A percentile compares a stretch with the other conserved stretches of the same genome.
phyloP scores from a whole-genome alignment of 1,140 invertebrate species.

The Aricia agestis region DNA sequence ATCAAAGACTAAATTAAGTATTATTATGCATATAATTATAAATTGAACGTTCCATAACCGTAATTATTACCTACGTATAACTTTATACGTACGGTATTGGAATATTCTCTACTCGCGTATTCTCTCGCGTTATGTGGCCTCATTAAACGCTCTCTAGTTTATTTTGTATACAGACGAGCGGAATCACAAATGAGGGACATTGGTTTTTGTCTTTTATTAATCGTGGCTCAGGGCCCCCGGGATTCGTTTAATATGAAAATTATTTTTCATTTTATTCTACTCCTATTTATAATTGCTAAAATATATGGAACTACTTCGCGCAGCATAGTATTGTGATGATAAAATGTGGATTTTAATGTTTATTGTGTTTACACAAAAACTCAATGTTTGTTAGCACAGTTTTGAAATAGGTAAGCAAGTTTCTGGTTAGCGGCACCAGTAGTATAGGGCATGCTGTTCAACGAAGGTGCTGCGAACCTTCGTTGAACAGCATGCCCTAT shows the following conservation, averaged over 20 bases:
- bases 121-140: constrained; percentile 14
- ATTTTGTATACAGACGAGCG: constrained; percentile 37
- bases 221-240: constrained; percentile 14
- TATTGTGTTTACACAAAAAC: neutral
- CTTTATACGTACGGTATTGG: too few species aligned
- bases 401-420: too few species aligned
- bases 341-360: neutral
- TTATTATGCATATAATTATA: too few species aligned
- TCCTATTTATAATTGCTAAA: constrained; percentile 2
- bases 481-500: too few species aligned
- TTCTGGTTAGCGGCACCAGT: too few species aligned
- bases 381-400: too few species aligned
- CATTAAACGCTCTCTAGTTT: constrained; percentile 31
- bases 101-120: neutral
- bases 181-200: constrained; percentile 40
- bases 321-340: neutral
- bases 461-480: too few species aligned
- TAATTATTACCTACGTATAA: too few species aligned
- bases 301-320: neutral
- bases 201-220: constrained; percentile 29
- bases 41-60: too few species aligned
- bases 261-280: constrained; percentile 18
- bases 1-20: too few species aligned
- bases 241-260: constrained; percentile 20
- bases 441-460: too few species aligned